Evolutionary conservation across 2,888 invertebrate species (phyloP).

Genomic region (Melieria picta): DNA sequence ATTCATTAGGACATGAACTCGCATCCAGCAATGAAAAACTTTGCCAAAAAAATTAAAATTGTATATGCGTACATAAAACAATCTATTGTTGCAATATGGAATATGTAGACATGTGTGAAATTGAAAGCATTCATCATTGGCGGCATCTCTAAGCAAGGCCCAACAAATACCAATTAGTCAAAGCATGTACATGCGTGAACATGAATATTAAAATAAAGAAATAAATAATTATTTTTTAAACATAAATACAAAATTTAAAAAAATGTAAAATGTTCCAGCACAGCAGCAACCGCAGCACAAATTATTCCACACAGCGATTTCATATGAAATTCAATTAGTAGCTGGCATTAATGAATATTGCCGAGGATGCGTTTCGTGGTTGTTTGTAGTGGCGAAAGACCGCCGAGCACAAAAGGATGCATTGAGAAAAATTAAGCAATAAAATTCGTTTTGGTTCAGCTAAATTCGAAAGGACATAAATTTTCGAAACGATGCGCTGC

Average conservation of each 20-base stretch:
- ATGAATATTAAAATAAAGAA: conserved; percentile 45
- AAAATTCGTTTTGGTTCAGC: conserved; percentile 66
- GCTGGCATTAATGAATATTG: conserved; percentile 39
- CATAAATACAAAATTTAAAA: conserved; percentile 41
- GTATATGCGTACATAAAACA: too few species aligned
- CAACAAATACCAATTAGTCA: conserved; percentile 21
- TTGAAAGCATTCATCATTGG: conserved; percentile 7
- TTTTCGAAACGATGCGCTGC: conserved; percentile 28
- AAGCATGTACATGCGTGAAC: conserved; percentile 37
- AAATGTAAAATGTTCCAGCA: conserved; percentile 60
- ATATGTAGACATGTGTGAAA: conserved; percentile 18
- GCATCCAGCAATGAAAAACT: too few species aligned
- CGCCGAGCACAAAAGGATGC: conserved; percentile 30
- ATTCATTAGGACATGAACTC: too few species aligned
- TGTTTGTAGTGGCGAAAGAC: conserved; percentile 16
- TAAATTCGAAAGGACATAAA: conserved; percentile 52
- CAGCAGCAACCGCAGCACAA: conserved; percentile 24
- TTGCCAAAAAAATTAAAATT: too few species aligned
- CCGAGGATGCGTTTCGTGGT: conserved; percentile 13
- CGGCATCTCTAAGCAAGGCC: background rate
- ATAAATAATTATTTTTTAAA: conserved; percentile 53
- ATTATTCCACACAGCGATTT: background rate
- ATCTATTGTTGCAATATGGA: too few species aligned
- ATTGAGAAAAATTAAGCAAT: conserved; percentile 64
- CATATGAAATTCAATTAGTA: conserved; percentile 47